Percentiles rank a stretch among this genome's conserved stretches.
phyloP scores from a whole-genome alignment of 2,888 invertebrate genomes.

The Poecilus cupreus region DNA sequence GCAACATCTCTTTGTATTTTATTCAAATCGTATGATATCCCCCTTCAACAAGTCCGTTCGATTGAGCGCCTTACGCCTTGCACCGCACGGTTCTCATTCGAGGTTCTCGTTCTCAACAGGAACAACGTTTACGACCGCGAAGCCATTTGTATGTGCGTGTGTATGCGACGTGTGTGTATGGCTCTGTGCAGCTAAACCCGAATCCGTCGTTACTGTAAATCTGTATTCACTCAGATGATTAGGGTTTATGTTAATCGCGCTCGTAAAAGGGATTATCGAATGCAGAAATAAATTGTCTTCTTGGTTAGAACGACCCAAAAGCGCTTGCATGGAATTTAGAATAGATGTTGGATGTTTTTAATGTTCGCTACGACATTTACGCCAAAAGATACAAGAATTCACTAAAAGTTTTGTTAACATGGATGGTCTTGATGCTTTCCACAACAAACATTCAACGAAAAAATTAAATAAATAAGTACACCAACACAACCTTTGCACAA shows the following conservation, averaged over 20 bases:
- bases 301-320: constrained; percentile 3
- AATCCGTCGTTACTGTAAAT: constrained; percentile 52
- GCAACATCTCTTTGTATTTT: constrained; percentile 18
- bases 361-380: neutral
- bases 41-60: constrained; percentile 2
- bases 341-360: neutral
- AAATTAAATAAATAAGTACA: no score
- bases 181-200: constrained; percentile 41
- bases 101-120: neutral
- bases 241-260: constrained; percentile 56
- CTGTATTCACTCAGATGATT: constrained; percentile 58
- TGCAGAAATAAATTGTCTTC: constrained; percentile 51
- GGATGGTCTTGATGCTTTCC: no score
- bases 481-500: no score
- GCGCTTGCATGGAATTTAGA: constrained; percentile 1
- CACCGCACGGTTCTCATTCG: neutral
- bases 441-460: no score
- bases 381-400: no score
- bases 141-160: constrained; percentile 35
- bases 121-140: constrained; percentile 5
- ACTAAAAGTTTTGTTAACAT: no score
- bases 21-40: constrained; percentile 17
- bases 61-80: neutral
- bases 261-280: constrained; percentile 57
- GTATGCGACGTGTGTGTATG: constrained; percentile 23